Base-by-base conservation (phyloP, 2,113 vertebrate species). In the Dicentrarchus labrax region DNA sequence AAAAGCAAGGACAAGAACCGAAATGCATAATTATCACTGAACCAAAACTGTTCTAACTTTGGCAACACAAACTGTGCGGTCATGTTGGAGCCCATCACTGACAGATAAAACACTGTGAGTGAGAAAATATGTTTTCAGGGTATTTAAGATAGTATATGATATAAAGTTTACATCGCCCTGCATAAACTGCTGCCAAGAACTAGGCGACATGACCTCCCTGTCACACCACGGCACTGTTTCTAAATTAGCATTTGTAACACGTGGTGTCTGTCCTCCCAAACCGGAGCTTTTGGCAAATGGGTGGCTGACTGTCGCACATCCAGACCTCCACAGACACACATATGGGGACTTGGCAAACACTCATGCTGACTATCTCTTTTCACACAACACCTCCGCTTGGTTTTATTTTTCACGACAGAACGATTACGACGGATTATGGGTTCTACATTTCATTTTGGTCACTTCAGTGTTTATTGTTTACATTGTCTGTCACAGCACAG, bases 251-350 rank as follows among this genome's bases (percentile, higher is more conserved):
- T 75, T 77, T 60, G 8, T 45, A 66, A 38, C 72, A 78, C 15
- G 21, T 72, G 53, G 39, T 12, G 21, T 80, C 64, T 60, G 54
- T 60, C 50, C 62, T 78, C 50, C 15, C 41, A 43, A 72, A 83
- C 4, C 6, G 53, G 19, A 76, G 76, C 38, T 38, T 78, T 56
- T 81, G 84, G 75, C 78, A n/a, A 67, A 54, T 16, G 21, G 48
- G 50, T 62, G 50, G 39, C 54, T 30, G n/a, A 47, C 77, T 74
- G 75, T 83, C 76, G 74, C 64, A 83, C 76, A 85, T 80, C 30
- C 78, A 83, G 72, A 72, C 68, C 72, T 84, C 83, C 57, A 56
- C 78, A 85, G 80, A 86, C 71, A 84, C 84, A 66, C 72, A 80
- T 48, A 77, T 70, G 54, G 77, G 68, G 75, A 56, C 70, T 39